Evolutionary conservation across 2,797 vertebrate species (phyloP).

Genomic region (Xerus rutilus): DNA sequence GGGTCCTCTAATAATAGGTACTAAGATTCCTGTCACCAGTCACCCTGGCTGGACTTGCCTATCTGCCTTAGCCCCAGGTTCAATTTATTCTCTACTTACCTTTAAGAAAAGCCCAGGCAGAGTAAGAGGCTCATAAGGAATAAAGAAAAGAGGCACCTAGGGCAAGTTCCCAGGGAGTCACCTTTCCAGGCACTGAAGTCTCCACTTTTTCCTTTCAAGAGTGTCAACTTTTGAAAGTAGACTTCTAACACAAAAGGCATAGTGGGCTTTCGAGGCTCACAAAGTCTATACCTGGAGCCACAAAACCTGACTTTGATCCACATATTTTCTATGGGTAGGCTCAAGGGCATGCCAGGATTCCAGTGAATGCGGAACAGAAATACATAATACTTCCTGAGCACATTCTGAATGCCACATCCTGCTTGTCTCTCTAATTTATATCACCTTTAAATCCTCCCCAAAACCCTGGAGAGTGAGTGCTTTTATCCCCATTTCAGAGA

Average conservation of each 20-base stretch:
- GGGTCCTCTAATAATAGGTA: not conserved
- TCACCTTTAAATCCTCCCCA: not conserved
- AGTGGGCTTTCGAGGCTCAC: not conserved
- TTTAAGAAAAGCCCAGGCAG: not conserved
- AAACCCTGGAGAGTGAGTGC: not conserved
- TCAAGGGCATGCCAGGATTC: not conserved
- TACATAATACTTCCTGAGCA: not conserved
- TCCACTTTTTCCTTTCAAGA: not conserved
- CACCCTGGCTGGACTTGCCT: not conserved
- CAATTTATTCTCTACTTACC: not conserved
- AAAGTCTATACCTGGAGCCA: not conserved
- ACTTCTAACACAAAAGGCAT: not conserved
- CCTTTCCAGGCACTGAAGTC: not conserved
- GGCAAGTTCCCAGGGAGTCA: not conserved
- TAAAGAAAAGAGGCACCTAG: not conserved
- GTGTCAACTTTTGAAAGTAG: conserved; percentile 18
- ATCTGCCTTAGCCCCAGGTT: not conserved
- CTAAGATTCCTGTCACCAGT: not conserved
- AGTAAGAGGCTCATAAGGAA: not conserved
- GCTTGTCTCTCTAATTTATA: not conserved
- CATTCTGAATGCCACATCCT: too few relatives aligned
- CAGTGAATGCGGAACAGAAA: not conserved
- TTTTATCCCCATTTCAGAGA: not conserved
- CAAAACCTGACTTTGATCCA: not conserved
- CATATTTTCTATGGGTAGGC: not conserved